Conservation (phyloP, 1,140 invertebrate species). For the Bradysia coprophila region DNA sequence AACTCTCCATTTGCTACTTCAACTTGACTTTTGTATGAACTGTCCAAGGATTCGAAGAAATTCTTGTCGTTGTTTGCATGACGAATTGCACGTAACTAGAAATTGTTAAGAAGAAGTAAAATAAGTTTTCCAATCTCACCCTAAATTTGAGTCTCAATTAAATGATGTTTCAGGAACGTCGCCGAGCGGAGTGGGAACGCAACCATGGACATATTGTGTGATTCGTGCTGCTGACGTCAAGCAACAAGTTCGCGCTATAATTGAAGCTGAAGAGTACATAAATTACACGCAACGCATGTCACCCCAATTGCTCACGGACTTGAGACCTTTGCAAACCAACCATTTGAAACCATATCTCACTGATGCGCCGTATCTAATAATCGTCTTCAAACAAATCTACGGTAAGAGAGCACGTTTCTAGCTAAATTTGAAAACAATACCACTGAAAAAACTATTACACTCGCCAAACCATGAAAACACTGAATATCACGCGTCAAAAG, state of each 20-base stretch:
- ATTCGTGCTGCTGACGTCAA: constrained; percentile 41
- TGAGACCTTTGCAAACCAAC: constrained; percentile 55
- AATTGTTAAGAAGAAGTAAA: no score
- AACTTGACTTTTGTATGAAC: not conserved
- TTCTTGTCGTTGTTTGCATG: not conserved
- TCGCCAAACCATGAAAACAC: no score
- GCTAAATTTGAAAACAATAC: not conserved
- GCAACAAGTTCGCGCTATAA: constrained; percentile 48
- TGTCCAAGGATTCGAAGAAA: not conserved
- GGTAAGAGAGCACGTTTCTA: no score
- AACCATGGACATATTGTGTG: constrained; percentile 80
- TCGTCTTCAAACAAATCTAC: constrained; percentile 73
- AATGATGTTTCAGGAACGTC: constrained; percentile 75
- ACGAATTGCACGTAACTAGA: not conserved
- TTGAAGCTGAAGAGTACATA: constrained; percentile 71
- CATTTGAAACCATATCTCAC: constrained; percentile 74
- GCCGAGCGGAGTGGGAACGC: constrained; percentile 79
- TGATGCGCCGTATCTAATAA: constrained; percentile 63
- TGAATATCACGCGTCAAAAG: no score
- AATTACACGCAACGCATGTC: constrained; percentile 82
- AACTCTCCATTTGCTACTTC: not conserved
- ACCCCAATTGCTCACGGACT: constrained; percentile 66
- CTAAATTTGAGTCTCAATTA: no score
- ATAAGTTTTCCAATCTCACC: no score
- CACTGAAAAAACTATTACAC: no score